Percentiles rank a stretch among this genome's conserved stretches.
These are phyloP conservation scores for Catalaphyllia jardinei DNA, from an alignment of 64 coral and sea anemone species.

Conservation along the genomic window DNA sequence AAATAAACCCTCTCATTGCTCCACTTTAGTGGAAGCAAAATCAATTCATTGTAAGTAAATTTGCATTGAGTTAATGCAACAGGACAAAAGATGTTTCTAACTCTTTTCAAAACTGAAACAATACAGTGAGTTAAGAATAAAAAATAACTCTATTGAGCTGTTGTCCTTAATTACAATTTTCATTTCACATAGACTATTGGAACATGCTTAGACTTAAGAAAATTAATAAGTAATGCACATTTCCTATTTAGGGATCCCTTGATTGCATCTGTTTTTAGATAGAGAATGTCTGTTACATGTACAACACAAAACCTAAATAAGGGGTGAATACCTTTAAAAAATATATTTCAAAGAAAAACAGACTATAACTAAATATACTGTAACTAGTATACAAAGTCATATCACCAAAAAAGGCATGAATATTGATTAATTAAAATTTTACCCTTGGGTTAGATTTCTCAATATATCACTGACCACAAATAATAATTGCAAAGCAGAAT, in stretches of 20 bases:
- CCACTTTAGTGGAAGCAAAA: background rate
- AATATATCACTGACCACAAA: background rate
- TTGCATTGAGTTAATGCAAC: slow-evolving; percentile 14
- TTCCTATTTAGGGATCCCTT: slow-evolving; percentile 2
- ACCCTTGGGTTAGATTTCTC: background rate
- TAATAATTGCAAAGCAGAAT: background rate
- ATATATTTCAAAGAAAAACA: background rate
- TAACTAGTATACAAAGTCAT: too few species aligned
- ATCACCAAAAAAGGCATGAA: too few species aligned
- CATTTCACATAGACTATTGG: slow-evolving; percentile 8
- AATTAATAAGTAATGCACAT: slow-evolving; percentile 41
- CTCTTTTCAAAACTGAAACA: background rate
- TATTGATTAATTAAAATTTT: background rate
- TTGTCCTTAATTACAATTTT: slow-evolving; percentile 10
- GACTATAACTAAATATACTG: too few species aligned
- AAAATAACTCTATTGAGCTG: slow-evolving; percentile 23
- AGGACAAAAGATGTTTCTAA: slow-evolving; percentile 19
- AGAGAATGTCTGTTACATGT: background rate
- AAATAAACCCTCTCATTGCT: background rate
- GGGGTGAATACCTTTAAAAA: background rate
- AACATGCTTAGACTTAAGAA: background rate
- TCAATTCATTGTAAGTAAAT: background rate
- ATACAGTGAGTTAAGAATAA: background rate
- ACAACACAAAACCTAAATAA: background rate
- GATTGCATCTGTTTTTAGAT: background rate